Percentiles rank a stretch among this genome's conserved stretches.
Evolutionary conservation across 2,797 vertebrate species (phyloP).

Genomic region (Chelidonichthys spinosus): DNA sequence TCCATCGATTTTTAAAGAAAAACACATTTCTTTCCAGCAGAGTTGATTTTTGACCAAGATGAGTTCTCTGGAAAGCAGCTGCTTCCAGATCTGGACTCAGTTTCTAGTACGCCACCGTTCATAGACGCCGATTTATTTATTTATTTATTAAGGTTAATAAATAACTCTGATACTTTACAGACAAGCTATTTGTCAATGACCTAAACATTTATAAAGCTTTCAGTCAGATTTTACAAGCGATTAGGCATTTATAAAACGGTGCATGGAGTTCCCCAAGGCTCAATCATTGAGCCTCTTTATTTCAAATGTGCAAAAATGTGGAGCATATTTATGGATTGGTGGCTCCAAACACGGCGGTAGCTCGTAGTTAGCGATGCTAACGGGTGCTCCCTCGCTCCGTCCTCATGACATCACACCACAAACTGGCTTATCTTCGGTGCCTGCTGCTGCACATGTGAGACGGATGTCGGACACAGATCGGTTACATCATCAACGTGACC

Average conservation of each 20-base stretch:
- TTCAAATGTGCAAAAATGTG: no score
- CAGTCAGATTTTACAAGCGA: no score
- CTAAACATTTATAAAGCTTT: no score
- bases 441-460: constrained; percentile 38
- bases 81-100: neutral
- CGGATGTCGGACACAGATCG: neutral
- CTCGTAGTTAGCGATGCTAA: neutral
- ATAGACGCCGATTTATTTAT: neutral
- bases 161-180: neutral
- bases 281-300: no score
- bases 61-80: neutral
- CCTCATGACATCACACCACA: constrained; percentile 57
- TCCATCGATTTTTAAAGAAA: neutral
- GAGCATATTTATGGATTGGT: no score
- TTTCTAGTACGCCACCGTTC: no score
- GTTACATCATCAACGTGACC: no score
- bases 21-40: constrained; percentile 3
- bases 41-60: neutral
- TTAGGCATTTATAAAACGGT: no score
- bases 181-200: neutral
- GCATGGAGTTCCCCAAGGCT: no score
- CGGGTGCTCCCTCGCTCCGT: constrained; percentile 43
- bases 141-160: neutral
- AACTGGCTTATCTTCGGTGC: constrained; percentile 62
- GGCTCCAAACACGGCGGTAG: no score